These are phyloP conservation scores for Malurus leucopterus DNA, from an alignment of 2,797 vertebrate species.

Conservation along the genomic window DNA sequence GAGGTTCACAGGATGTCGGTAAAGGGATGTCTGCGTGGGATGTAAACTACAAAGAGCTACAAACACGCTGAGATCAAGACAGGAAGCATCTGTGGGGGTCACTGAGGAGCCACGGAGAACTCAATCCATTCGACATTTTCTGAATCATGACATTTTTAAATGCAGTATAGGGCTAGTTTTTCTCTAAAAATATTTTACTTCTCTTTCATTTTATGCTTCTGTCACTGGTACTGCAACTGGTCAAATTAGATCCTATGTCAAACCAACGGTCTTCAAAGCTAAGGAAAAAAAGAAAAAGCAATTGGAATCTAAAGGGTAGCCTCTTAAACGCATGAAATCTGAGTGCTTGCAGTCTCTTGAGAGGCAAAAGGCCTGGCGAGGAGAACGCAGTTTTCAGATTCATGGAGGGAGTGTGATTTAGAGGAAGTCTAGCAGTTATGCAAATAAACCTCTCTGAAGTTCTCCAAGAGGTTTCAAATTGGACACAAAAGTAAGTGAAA, in stretches of 20 bases:
- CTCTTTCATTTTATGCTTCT: not conserved
- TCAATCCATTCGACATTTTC: not conserved
- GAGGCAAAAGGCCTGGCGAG: not conserved
- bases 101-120: not conserved
- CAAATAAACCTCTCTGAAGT: not conserved
- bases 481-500: not conserved
- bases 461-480: not conserved
- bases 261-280: not conserved
- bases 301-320: not conserved
- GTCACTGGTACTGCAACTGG: not conserved
- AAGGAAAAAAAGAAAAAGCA: not conserved
- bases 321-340: not conserved
- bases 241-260: not conserved
- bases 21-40: conserved; percentile 25
- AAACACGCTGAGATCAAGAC: conserved; percentile 2
- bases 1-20: conserved; percentile 39
- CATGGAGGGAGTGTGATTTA: not conserved
- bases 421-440: not conserved
- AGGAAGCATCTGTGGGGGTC: conserved; percentile 59
- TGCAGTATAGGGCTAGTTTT: not conserved
- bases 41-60: conserved; percentile 31
- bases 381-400: not conserved
- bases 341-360: not conserved
- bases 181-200: not conserved
- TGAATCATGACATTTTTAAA: not conserved